These are phyloP conservation scores for Psettodes erumei DNA, from an alignment of 2,113 vertebrate species.

Conservation along the genomic window DNA sequence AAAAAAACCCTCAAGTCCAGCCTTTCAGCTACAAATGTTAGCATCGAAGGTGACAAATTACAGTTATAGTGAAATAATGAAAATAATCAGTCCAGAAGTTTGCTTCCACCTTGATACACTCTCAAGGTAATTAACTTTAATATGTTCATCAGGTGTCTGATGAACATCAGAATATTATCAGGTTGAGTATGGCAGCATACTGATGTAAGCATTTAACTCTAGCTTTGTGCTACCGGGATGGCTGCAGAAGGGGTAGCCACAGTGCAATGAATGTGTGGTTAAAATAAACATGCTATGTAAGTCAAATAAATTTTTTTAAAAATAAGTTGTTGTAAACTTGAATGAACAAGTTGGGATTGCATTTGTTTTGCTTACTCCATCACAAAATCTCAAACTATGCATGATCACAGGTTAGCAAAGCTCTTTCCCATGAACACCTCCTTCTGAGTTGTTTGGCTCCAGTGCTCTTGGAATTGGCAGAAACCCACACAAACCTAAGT, in stretches of 20 bases:
- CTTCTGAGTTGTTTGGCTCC: neutral
- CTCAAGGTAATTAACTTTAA: too few relatives aligned
- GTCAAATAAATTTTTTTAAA: neutral
- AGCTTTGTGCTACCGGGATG: too few relatives aligned
- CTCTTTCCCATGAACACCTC: neutral
- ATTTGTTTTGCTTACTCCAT: conserved; percentile 17
- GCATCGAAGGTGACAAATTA: too few relatives aligned
- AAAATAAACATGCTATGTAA: neutral
- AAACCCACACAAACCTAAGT: neutral
- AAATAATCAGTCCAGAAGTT: too few relatives aligned
- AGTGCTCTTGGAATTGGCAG: neutral
- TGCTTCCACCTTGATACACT: too few relatives aligned
- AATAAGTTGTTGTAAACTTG: neutral
- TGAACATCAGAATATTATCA: too few relatives aligned
- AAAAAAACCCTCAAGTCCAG: too few relatives aligned
- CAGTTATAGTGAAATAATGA: too few relatives aligned
- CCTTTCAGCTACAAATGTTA: too few relatives aligned
- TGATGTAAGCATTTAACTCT: neutral
- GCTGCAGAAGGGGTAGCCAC: too few relatives aligned
- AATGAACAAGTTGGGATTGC: neutral
- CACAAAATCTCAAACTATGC: neutral
- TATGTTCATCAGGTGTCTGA: too few relatives aligned
- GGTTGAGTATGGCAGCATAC: neutral
- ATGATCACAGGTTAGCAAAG: neutral
- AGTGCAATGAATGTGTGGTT: neutral